Evolutionary conservation across 1,140 invertebrate genomes (phyloP), one percentile per base, ranked within the genome.

Genomic region (Aphidius ervi): DNA sequence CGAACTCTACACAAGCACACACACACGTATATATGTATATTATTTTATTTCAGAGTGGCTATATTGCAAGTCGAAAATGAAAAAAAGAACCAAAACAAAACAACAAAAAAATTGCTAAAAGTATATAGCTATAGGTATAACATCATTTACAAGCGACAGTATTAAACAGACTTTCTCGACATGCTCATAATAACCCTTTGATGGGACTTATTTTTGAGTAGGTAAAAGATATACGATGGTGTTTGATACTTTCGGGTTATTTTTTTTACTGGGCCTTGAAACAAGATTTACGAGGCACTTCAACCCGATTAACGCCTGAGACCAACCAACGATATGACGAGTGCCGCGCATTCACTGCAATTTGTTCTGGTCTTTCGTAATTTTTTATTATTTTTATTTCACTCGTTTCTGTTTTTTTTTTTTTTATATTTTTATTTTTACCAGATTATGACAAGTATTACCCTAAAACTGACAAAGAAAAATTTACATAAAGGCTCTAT

Each of bases 1-100:
- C 68, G 23, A 31, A 31, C 70, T 71, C 16, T 16, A 16, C 16
- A 70, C 70, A 66, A n/a, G n/a, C 64, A 60, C 23, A 49, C n/a
- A n/a, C n/a, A n/a, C n/a, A n/a, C n/a, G n/a, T n/a, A n/a, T n/a
- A n/a, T n/a, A n/a, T n/a, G n/a, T 10, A 9, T 20, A 52, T 54
- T 56, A 41, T 42, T 63, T 61, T 59, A 64, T 23, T 9, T 20
- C 31, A 40, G 31, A 54, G 41, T 46, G 37, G 47, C n/a, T 23
- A 23, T 39, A 10, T 31, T 37, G 23, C 49, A 42, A 5, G 5
- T 10, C 37, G 16, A 9, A 54, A 54, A 54, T 43, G 6, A 9
- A 54, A 37, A 41, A 40, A n/a, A 41, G n/a, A 5, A 16, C 16
- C 16, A 16, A 16, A 16, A 16, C 16, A 16, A 16, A 16, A 16